Evolutionary conservation across 1,140 invertebrate species (phyloP), one percentile per base, ranked within the genome.

Genomic region (Drosophila melanica): DNA sequence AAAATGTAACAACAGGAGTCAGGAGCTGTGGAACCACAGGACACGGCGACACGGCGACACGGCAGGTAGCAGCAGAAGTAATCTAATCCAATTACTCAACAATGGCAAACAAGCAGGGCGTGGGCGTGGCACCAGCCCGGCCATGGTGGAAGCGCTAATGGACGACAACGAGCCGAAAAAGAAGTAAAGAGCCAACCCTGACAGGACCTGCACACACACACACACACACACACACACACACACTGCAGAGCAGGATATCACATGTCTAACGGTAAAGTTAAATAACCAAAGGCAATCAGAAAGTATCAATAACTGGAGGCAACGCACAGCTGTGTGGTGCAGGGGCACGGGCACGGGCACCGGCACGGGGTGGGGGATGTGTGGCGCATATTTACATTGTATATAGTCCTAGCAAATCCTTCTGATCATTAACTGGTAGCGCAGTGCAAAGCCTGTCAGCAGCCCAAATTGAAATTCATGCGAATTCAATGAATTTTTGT

Each of bases 11-110:
- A 77, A 68, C 59, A 53, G 42, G 45, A 30, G 27, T 4, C 54
- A 68, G 45, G 42, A 75, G 14, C 10, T 41, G 5, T 27, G 27
- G 27, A 50, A 50, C 37, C 27, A 14, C 37, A 47, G 41, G 16
- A 12, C 14, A 47, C 14, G 55, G 1, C 74, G n/a, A n/a, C n/a
- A n/a, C n/a, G n/a, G n/a, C n/a, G 16, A 12, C 14, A 47, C 14
- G 55, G 1, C 74, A 68, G 71, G 58, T n/a, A 10, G 18, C 16
- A 10, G 42, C 59, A 60, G 58, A 69, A 68, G 86, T 90, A 90
- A 90, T 90, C 79, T 90, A 90, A 90, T 90, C 81, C 87, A 90
- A 90, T 90, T 90, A 90, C 79, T 80, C 81, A 90, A 90, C 79
- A 90, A 76, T 87, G 87, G 73, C 78, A 90, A 87, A 90, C 84